Evolutionary conservation across 2,888 invertebrate genomes (phyloP).

Genomic region (Erebia epiphron): DNA sequence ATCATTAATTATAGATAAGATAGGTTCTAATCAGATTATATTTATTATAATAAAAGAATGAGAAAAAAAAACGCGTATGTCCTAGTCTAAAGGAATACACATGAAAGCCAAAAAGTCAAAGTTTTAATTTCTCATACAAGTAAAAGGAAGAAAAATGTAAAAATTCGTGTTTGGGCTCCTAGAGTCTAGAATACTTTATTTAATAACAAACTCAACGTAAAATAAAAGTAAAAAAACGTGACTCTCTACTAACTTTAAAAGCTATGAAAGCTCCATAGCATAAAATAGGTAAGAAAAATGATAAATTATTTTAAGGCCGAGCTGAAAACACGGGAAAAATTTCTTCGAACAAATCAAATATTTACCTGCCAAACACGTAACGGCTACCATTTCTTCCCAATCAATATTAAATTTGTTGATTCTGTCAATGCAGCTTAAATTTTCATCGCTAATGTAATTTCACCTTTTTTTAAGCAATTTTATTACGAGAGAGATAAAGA

Average conservation of each 20-base stretch:
- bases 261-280: slow-evolving; percentile 25
- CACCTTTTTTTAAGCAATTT: not conserved
- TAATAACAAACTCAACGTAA: not conserved
- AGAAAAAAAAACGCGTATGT: too few relatives aligned
- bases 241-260: slow-evolving; percentile 22
- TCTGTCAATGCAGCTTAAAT: slow-evolving; percentile 22
- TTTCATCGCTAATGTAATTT: slow-evolving; percentile 7
- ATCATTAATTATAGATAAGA: not conserved
- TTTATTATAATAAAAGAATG: not conserved
- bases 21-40: too few relatives aligned
- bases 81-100: too few relatives aligned
- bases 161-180: not conserved
- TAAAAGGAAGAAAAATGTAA: not conserved
- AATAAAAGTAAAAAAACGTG: slow-evolving; percentile 17
- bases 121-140: not conserved
- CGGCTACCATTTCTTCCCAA: slow-evolving; percentile 27
- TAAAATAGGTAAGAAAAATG: slow-evolving; percentile 19
- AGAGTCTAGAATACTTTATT: not conserved
- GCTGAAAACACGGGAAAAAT: slow-evolving; percentile 20
- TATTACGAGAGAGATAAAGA: not conserved
- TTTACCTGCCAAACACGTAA: slow-evolving; percentile 29
- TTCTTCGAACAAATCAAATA: slow-evolving; percentile 31
- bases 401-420: slow-evolving; percentile 37
- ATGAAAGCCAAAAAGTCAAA: not conserved
- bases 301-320: slow-evolving; percentile 25